Conservation (phyloP, 2,888 invertebrate genomes). For the Chouioia cunea region DNA sequence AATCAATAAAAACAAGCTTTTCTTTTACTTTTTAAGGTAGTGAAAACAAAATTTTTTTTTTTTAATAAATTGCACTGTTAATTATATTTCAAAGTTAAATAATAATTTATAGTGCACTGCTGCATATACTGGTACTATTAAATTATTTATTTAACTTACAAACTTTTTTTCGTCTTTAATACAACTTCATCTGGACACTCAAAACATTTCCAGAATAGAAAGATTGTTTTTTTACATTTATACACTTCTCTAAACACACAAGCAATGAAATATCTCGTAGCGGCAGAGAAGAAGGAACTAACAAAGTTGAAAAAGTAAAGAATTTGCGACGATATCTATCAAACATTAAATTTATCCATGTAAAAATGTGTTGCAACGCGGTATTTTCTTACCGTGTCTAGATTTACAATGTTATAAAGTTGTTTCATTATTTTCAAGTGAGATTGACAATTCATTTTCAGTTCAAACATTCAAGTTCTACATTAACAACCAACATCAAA, state of each 20-base stretch:
- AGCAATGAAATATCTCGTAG: slow-evolving; percentile 11
- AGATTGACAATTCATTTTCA: slow-evolving; percentile 17
- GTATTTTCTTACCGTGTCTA: slow-evolving; percentile 1
- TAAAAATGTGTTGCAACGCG: slow-evolving; percentile 24
- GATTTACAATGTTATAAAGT: slow-evolving; percentile 37
- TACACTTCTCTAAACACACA: slow-evolving; percentile 1
- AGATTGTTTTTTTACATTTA: background rate
- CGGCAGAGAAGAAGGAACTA: slow-evolving; percentile 12
- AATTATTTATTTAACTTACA: slow-evolving; percentile 39
- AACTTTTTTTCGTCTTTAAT: slow-evolving; percentile 4
- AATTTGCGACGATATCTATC: slow-evolving; percentile 1
- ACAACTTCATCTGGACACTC: slow-evolving; percentile 8
- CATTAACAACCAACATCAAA: slow-evolving; percentile 11
- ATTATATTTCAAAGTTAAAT: slow-evolving; percentile 11
- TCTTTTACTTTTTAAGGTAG: no score
- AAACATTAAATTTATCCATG: slow-evolving; percentile 19
- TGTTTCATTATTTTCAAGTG: slow-evolving; percentile 23
- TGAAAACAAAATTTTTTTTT: no score
- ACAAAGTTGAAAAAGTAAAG: slow-evolving; percentile 17
- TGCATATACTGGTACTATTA: slow-evolving; percentile 30
- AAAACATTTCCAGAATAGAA: slow-evolving; percentile 7
- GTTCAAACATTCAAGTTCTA: slow-evolving; percentile 4
- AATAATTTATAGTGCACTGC: slow-evolving; percentile 11
- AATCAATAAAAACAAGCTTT: no score
- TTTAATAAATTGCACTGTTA: no score